Evolutionary conservation across 1,140 invertebrate genomes (phyloP).

Genomic region (Bombus pascuorum): DNA sequence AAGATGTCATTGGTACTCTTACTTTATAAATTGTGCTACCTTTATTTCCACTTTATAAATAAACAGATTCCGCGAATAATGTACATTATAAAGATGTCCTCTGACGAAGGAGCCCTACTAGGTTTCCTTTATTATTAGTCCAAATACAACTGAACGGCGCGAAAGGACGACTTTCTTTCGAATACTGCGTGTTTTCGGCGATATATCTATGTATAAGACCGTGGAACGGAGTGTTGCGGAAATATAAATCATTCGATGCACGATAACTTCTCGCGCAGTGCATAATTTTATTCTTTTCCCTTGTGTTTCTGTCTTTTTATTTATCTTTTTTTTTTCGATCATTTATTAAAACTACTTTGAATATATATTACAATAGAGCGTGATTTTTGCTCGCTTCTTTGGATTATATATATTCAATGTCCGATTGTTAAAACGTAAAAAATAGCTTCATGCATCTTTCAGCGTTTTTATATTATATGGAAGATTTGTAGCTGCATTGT

Average conservation of each 20-base stretch:
- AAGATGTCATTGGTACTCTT: background rate
- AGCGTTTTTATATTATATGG: background rate
- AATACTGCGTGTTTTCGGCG: background rate
- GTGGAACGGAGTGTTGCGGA: background rate
- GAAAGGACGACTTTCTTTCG: background rate
- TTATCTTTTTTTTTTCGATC: background rate
- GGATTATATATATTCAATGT: background rate
- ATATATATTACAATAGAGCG: no score
- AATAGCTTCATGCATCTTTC: no score
- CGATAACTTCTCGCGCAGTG: background rate
- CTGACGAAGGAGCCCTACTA: background rate
- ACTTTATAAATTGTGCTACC: no score
- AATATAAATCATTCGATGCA: background rate
- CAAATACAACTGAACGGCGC: background rate
- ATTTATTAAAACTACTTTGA: background rate
- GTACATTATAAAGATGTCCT: slow-evolving; percentile 9
- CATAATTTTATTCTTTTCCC: background rate
- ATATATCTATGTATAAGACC: background rate
- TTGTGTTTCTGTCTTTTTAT: no score
- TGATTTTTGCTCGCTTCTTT: no score
- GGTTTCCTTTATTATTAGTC: slow-evolving; percentile 21
- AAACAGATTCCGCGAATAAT: background rate
- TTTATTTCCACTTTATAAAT: background rate
- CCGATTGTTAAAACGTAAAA: background rate
- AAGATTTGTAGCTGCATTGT: background rate